Percentiles rank a stretch among this genome's conserved stretches.
Evolutionary conservation across 2,797 vertebrate genomes (phyloP).

Genomic region (Serranus cabrilla): DNA sequence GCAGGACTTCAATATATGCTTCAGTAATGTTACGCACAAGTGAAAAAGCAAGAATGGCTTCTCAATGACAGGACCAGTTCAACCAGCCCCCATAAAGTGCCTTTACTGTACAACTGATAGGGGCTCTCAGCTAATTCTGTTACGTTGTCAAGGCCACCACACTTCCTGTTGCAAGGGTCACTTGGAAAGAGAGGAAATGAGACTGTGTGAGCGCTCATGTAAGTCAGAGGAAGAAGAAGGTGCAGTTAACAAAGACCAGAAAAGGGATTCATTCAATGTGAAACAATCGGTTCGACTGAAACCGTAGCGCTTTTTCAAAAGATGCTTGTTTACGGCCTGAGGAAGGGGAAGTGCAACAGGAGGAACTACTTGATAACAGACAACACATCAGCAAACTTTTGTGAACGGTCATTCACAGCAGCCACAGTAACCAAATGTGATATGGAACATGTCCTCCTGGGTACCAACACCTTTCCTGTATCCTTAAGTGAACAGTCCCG

Average conservation of each 20-base stretch:
- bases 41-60: slow-evolving; percentile 55
- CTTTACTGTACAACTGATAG: slow-evolving; percentile 25
- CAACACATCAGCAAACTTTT: not conserved
- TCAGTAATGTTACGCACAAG: not conserved
- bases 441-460: slow-evolving; percentile 19
- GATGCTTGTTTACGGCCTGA: not conserved
- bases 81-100: slow-evolving; percentile 59
- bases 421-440: slow-evolving; percentile 2
- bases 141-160: slow-evolving; percentile 28
- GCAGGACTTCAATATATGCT: slow-evolving; percentile 4
- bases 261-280: not conserved
- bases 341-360: slow-evolving; percentile 25
- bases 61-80: slow-evolving; percentile 25
- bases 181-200: slow-evolving; percentile 46
- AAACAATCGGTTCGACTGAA: slow-evolving; percentile 6
- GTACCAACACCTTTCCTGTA: slow-evolving; percentile 26
- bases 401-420: not conserved
- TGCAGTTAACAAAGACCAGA: not conserved
- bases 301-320: not conserved
- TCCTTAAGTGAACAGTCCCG: slow-evolving; percentile 21
- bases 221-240: slow-evolving; percentile 20
- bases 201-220: not conserved
- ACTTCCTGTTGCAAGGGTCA: slow-evolving; percentile 55
- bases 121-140: slow-evolving; percentile 57
- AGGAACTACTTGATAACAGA: slow-evolving; percentile 11